Evolutionary conservation across 2,113 vertebrate genomes (phyloP).

Genomic region (Brienomyrus longianalis): DNA sequence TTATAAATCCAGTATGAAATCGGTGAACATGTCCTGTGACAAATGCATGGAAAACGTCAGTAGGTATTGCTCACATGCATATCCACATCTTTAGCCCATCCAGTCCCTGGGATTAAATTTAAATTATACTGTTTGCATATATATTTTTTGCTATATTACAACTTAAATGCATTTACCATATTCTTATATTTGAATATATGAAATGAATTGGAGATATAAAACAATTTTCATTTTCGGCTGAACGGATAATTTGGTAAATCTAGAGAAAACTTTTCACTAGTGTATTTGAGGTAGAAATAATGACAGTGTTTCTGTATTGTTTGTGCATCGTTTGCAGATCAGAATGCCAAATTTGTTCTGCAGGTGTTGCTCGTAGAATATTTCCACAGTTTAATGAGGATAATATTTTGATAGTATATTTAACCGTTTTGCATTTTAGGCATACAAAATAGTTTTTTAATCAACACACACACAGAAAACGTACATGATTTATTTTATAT

Average conservation of each 20-base stretch:
- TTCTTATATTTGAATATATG: conserved; percentile 55
- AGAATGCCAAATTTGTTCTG: conserved; percentile 73
- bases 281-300: conserved; percentile 67
- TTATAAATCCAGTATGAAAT: neutral
- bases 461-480: conserved; percentile 33
- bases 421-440: conserved; percentile 55
- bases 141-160: conserved; percentile 28
- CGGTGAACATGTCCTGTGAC: neutral
- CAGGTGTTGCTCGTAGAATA: conserved; percentile 74
- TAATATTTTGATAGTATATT: conserved; percentile 65
- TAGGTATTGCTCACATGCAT: neutral
- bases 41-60: neutral
- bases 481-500: conserved; percentile 34
- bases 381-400: conserved; percentile 68
- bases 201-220: conserved; percentile 67
- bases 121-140: conserved; percentile 45
- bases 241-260: conserved; percentile 63
- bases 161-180: conserved; percentile 53
- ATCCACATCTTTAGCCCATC: neutral
- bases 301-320: conserved; percentile 71
- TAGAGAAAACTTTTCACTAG: conserved; percentile 40
- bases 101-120: conserved; percentile 3
- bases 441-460: conserved; percentile 50
- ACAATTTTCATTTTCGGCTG: conserved; percentile 72
- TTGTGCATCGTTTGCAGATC: conserved; percentile 71